A percentile compares a stretch with the other conserved stretches of the same genome.
Evolutionary conservation across 2,888 invertebrate species (phyloP).

Genomic region (Hoplodrina ambigua): DNA sequence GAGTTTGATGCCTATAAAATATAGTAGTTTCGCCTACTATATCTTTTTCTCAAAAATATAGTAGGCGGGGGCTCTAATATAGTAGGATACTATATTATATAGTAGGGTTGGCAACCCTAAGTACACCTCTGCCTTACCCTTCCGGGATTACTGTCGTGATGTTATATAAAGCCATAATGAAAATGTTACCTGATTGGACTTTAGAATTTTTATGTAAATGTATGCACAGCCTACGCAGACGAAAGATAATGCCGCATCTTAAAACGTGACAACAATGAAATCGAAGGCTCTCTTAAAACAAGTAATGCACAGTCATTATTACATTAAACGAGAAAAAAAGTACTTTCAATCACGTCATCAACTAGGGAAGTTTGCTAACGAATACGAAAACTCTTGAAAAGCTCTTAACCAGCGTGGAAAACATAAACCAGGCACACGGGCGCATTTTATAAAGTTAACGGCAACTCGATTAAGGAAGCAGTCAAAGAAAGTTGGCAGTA

Average conservation of each 20-base stretch:
- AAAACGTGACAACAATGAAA: constrained; percentile 11
- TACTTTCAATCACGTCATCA: constrained; percentile 72
- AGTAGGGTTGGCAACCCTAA: too few relatives aligned
- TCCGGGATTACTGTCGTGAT: too few relatives aligned
- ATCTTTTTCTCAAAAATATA: too few relatives aligned
- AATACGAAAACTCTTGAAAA: constrained; percentile 82
- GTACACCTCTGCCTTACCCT: too few relatives aligned
- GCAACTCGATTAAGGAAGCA: constrained; percentile 85
- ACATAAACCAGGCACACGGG: constrained; percentile 85
- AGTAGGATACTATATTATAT: too few relatives aligned
- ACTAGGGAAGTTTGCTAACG: constrained; percentile 77
- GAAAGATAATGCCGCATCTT: constrained; percentile 10
- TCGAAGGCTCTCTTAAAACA: constrained; percentile 11
- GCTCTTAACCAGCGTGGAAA: constrained; percentile 84
- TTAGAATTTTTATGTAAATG: constrained; percentile 24
- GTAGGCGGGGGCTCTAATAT: too few relatives aligned
- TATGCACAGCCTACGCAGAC: not conserved
- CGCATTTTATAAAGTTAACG: constrained; percentile 86
- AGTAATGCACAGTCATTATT: constrained; percentile 32
- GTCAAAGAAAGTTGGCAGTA: constrained; percentile 80
- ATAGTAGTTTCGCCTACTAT: too few relatives aligned
- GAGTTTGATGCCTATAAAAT: too few relatives aligned
- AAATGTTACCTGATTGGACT: not conserved
- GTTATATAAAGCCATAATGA: too few relatives aligned
- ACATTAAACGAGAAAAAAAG: constrained; percentile 58